phyloP scores from a whole-genome alignment of 2,888 invertebrate genomes.

The Pandemis heparana region DNA sequence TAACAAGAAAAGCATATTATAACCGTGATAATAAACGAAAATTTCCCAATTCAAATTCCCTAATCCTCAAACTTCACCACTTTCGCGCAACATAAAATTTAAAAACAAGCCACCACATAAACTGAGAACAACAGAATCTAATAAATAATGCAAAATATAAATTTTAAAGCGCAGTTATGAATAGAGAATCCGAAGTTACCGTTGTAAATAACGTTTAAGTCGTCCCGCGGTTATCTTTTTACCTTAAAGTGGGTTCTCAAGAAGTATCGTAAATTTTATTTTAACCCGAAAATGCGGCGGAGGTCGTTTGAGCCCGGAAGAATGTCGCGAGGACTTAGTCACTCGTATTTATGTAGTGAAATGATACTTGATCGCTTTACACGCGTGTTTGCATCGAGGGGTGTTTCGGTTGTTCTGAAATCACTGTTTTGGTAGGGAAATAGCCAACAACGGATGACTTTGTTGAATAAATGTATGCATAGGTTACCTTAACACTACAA shows the following conservation, averaged over 20 bases:
- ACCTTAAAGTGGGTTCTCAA: slow-evolving; percentile 60
- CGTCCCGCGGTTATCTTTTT: slow-evolving; percentile 71
- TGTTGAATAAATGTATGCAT: too few species aligned
- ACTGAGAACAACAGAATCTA: slow-evolving; percentile 56
- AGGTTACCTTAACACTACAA: too few species aligned
- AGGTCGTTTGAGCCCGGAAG: slow-evolving; percentile 7
- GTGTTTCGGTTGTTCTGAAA: not conserved
- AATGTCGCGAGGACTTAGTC: slow-evolving; percentile 3
- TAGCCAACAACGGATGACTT: too few species aligned
- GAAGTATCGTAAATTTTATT: slow-evolving; percentile 70
- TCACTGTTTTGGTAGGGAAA: not conserved
- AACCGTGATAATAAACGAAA: slow-evolving; percentile 18
- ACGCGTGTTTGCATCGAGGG: not conserved
- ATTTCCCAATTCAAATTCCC: not conserved
- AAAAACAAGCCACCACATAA: slow-evolving; percentile 53
- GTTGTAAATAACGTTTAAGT: slow-evolving; percentile 67
- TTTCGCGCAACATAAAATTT: slow-evolving; percentile 49
- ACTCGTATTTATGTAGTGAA: slow-evolving; percentile 12
- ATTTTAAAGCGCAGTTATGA: slow-evolving; percentile 64
- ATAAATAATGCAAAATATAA: slow-evolving; percentile 56
- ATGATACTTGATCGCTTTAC: slow-evolving; percentile 2
- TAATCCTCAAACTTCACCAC: slow-evolving; percentile 37
- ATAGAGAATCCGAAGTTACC: slow-evolving; percentile 62
- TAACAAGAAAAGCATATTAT: slow-evolving; percentile 15
- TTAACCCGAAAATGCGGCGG: slow-evolving; percentile 29